Evolutionary conservation across 2,888 invertebrate genomes (phyloP).

Genomic region (Linnaemya tessellans): DNA sequence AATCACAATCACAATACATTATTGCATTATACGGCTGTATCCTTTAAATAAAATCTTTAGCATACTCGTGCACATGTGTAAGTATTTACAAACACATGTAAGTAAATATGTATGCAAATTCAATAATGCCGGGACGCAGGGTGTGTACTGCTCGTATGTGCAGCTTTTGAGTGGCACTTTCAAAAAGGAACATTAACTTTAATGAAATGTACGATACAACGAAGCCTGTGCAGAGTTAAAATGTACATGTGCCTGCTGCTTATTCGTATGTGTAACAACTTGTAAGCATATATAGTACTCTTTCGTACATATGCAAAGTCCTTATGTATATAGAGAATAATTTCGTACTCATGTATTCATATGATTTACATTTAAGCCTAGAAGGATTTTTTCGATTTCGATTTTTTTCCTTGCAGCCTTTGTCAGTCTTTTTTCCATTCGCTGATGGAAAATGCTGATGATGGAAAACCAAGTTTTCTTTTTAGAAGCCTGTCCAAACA

Average conservation of each 20-base stretch:
- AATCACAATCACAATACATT: conserved; percentile 51
- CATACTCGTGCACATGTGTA: conserved; percentile 6
- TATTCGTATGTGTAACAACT: neutral
- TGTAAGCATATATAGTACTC: neutral
- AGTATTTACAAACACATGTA: conserved; percentile 31
- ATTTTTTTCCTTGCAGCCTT: conserved; percentile 13
- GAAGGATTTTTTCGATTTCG: conserved; percentile 3
- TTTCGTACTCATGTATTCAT: conserved; percentile 10
- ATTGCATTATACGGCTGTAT: conserved; percentile 39
- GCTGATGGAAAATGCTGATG: conserved; percentile 33
- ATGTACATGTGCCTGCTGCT: neutral
- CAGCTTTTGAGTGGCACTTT: conserved; percentile 62
- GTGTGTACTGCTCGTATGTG: conserved; percentile 40
- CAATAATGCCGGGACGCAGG: neutral
- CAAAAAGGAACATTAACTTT: conserved; percentile 65
- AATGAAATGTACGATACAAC: conserved; percentile 65
- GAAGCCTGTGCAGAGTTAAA: conserved; percentile 38
- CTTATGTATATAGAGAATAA: neutral
- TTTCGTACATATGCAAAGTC: neutral
- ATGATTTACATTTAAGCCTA: conserved; percentile 49
- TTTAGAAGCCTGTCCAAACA: conserved; percentile 47
- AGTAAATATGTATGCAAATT: conserved; percentile 20
- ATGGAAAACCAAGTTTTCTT: conserved; percentile 33
- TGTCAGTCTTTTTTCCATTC: conserved; percentile 1
- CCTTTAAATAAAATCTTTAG: conserved; percentile 47